Base-by-base conservation (phyloP, 2,797 vertebrate genomes). In the Peromyscus aztecus region DNA sequence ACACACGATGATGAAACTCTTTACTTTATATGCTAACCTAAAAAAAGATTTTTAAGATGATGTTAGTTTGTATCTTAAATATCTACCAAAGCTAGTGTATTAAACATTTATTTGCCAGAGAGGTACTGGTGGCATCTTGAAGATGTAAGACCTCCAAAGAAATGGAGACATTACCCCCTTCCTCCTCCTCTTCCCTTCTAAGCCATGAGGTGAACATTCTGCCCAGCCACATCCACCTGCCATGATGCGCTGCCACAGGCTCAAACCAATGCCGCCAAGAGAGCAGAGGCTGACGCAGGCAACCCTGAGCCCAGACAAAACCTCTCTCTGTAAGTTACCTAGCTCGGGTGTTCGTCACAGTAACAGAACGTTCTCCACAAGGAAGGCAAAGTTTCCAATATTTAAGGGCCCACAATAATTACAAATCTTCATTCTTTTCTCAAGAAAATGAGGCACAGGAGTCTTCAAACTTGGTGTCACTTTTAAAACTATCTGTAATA, bases 401-500 rank as follows among this genome's bases (percentile, higher is more conserved):
- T 90, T 93, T 59, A 93, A 93, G 40, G 87, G 59, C 57, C 9
- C 21, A 90, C 7, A 76, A 57, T 80, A 88, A 90, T 29, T 63
- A 40, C 6, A 73, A 86, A 71, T 82, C 21, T 57, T 80, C 55
- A 80, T 46, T 85, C 21, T 49, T 92, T 92, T 43, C 6, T 73
- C 77, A 90, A 46, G 84, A 90, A 84, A 91, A 16, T 61, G 76
- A 67, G 27, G 77, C 57, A 80, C 8, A 92, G 11, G 9, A 24
- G 2, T 90, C 86, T 92, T 78, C 17, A 87, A 87, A 96, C 21
- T 81, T 61, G 24, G 6, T 65, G 12, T 61, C 34, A 40, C 61
- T 92, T 87, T 75, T 67, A 96, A 87, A 92, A 80, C 9, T 78
- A 89, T 37, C 16, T 12, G 29, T 29, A 94, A 84, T 89, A 81